These are phyloP conservation scores for Teinopalpus imperialis DNA, from an alignment of 2,888 invertebrate genomes.

Conservation along the genomic window DNA sequence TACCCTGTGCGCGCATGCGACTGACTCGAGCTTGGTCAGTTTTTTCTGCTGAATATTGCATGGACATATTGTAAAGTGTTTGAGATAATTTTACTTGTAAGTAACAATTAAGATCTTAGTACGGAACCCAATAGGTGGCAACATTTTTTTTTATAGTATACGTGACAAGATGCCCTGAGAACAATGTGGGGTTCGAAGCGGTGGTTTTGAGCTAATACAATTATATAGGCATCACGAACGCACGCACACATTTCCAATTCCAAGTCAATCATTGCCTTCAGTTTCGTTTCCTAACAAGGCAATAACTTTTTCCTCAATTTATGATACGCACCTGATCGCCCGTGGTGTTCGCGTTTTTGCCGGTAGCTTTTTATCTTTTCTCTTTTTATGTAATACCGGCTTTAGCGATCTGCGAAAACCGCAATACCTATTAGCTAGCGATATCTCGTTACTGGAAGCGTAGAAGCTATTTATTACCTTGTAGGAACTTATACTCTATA, in stretches of 20 bases:
- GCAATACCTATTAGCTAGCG: conserved; percentile 62
- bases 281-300: conserved; percentile 65
- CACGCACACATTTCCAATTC: conserved; percentile 69
- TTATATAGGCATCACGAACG: conserved; percentile 64
- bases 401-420: conserved; percentile 60
- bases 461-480: conserved; percentile 45
- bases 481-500: conserved; percentile 32
- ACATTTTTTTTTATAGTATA: no score
- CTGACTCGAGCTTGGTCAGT: no score
- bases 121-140: conserved; percentile 39
- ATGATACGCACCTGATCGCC: conserved; percentile 62
- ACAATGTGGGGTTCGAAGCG: conserved; percentile 68
- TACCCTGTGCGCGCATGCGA: no score
- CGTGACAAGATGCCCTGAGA: no score
- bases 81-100: conserved; percentile 65
- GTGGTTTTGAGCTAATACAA: conserved; percentile 68
- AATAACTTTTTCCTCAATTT: conserved; percentile 67
- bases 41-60: no score
- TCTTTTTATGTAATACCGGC: conserved; percentile 24
- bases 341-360: conserved; percentile 33
- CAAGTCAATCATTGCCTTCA: conserved; percentile 72
- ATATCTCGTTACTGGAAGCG: conserved; percentile 45
- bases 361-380: conserved; percentile 9
- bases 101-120: conserved; percentile 70
- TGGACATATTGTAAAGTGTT: no score